Percentiles rank a stretch among this genome's conserved stretches.
phyloP scores from a whole-genome alignment of 2,888 invertebrate genomes.

The Brachyopa scutellaris region DNA sequence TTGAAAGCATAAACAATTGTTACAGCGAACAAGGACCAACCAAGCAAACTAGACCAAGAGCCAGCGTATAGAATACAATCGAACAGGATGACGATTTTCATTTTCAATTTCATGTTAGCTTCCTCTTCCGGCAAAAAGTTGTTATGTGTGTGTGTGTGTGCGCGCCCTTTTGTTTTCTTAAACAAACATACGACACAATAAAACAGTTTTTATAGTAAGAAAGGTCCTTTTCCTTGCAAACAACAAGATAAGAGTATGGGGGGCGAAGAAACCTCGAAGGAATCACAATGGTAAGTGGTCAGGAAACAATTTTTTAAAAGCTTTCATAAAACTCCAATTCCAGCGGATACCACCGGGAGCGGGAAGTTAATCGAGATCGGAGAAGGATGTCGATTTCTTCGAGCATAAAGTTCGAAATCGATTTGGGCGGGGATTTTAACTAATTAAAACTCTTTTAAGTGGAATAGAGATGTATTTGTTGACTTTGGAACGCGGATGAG shows the following conservation, averaged over 20 bases:
- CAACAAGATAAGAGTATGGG: background rate
- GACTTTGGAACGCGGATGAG: too few species aligned
- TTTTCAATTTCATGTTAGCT: conserved; percentile 67
- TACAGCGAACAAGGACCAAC: conserved; percentile 43
- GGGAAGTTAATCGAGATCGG: too few species aligned
- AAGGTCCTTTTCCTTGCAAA: conserved; percentile 4
- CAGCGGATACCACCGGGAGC: too few species aligned
- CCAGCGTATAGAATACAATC: conserved; percentile 48
- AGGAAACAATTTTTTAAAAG: conserved; percentile 38
- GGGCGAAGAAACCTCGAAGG: conserved; percentile 1
- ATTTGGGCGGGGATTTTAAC: too few species aligned
- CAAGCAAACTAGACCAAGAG: conserved; percentile 65
- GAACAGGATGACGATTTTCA: conserved; percentile 60
- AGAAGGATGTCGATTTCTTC: background rate
- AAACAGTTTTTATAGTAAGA: background rate
- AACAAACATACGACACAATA: conserved; percentile 28
- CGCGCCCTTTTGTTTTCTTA: conserved; percentile 20
- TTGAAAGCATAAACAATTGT: conserved; percentile 70
- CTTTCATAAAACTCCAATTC: conserved; percentile 1
- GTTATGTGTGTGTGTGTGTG: background rate
- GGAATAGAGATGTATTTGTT: too few species aligned
- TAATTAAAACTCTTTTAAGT: too few species aligned
- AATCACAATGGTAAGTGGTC: conserved; percentile 21
- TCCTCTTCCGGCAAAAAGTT: conserved; percentile 46
- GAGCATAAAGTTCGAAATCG: background rate